Percentiles rank a stretch among this genome's conserved stretches.
Conservation (phyloP, 2,888 invertebrate species). For the Drosophila greeni region DNA sequence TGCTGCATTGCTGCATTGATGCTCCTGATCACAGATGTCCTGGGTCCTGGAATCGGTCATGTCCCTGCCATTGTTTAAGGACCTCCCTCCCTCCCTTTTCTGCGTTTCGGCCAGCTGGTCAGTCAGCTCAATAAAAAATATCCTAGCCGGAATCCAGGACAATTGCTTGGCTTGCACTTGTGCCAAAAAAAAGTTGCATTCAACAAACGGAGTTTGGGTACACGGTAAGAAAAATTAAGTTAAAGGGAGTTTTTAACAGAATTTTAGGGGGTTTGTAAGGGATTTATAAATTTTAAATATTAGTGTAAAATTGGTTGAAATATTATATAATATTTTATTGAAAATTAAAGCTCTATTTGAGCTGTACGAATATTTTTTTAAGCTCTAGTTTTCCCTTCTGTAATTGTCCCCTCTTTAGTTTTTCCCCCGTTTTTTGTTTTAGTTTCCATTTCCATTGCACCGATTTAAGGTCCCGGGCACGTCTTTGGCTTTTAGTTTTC, state of each 20-base stretch:
- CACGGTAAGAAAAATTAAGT: slow-evolving; percentile 1
- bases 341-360: neutral
- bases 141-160: slow-evolving; percentile 21
- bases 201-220: slow-evolving; percentile 14
- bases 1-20: slow-evolving; percentile 21
- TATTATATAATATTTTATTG: too few species aligned
- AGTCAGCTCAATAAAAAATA: slow-evolving; percentile 32
- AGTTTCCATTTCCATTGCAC: slow-evolving; percentile 21
- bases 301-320: too few species aligned
- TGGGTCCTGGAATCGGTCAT: slow-evolving; percentile 33
- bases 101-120: slow-evolving; percentile 33
- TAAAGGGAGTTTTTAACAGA: neutral
- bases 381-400: too few species aligned
- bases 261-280: neutral
- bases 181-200: slow-evolving; percentile 42
- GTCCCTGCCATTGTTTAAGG: slow-evolving; percentile 34
- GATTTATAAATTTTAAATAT: too few species aligned
- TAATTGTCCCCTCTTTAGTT: neutral
- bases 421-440: slow-evolving; percentile 3
- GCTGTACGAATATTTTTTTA: too few species aligned
- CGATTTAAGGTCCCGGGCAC: slow-evolving; percentile 28
- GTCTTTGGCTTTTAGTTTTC: slow-evolving; percentile 13
- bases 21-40: slow-evolving; percentile 42
- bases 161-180: slow-evolving; percentile 43
- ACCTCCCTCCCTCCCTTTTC: too few species aligned